Evolutionary conservation across 2,113 vertebrate genomes (phyloP).

Genomic region (Rhabdomys dilectus): DNA sequence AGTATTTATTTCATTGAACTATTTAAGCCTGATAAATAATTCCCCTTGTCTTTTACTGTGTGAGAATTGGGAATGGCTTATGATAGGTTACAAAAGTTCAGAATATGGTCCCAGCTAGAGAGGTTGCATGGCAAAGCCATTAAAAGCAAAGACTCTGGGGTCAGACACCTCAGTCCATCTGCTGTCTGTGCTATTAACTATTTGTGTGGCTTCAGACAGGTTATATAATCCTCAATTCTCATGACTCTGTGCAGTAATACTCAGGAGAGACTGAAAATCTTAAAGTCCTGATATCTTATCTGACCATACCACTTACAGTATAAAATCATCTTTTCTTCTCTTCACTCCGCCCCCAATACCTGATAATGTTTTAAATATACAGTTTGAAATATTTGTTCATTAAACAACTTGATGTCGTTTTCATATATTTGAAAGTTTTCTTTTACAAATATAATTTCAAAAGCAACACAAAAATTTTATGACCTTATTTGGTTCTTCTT

Average conservation of each 20-base stretch:
- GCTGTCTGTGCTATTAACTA: background rate
- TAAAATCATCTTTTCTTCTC: background rate
- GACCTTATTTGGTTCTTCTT: background rate
- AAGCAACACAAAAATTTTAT: background rate
- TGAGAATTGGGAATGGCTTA: background rate
- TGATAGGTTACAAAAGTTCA: background rate
- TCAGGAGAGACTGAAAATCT: background rate
- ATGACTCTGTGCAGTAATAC: background rate
- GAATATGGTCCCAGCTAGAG: background rate
- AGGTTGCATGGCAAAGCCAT: background rate
- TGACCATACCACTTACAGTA: background rate
- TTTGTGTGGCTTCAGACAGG: background rate
- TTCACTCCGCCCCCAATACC: no score
- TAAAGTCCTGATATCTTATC: background rate
- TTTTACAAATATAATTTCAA: background rate
- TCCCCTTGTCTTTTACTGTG: background rate
- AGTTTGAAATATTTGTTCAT: background rate
- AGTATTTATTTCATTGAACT: background rate
- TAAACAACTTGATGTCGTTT: background rate
- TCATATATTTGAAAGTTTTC: background rate
- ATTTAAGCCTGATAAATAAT: slow-evolving; percentile 1
- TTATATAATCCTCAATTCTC: background rate
- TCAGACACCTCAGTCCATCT: background rate
- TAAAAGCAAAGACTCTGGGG: slow-evolving; percentile 1
- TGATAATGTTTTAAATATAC: background rate